Evolutionary conservation across 2,888 invertebrate genomes (phyloP), one percentile per base, ranked within the genome.

Genomic region (Metalampra italica): DNA sequence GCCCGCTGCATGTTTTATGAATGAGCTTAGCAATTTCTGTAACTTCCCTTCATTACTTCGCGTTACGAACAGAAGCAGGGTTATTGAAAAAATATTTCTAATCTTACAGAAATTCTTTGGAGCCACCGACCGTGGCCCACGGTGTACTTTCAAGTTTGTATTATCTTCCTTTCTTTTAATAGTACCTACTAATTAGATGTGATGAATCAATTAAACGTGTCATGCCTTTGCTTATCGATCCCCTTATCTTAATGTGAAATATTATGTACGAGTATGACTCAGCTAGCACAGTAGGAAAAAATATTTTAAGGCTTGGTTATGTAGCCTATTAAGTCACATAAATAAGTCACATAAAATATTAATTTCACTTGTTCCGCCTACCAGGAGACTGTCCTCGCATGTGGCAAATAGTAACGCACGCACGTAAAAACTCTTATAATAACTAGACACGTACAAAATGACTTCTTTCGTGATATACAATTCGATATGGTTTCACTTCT

Each of bases 401-500:
- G 84, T 71, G 73, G 66, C 67, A 65, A 66, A 66, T 66, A 66
- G 66, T 69, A 72, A 71, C 64, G 66, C 79, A 75, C 74, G 75
- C 86, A 80, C 78, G 75, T 77, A 68, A 77, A 74, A 71, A 74
- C 62, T 60, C 65, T 67, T 64, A 64, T 71, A 74, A 73, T 70
- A 76, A 77, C 68, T 65, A 72, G 71, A 71, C 78, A 77, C 75
- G 77, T 82, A 80, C 69, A 68, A 72, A 74, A 71, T 70, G 68
- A 58, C 61, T 59, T 68, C 60, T 64, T 75, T 83, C 82, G 79
- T 83, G 82, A 77, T 80, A 76, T 72, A 70, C 71, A 60, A 86
- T 86, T 85, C 68, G 86, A 72, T 75, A 72, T 80, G 84, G 85
- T 87, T 88, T 88, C 87, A 87, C 87, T 86, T 80, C 76, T 78